Percentiles rank a stretch among this genome's conserved stretches.
Conservation (phyloP, 2,797 vertebrate species). For the Sebastes cheni region DNA sequence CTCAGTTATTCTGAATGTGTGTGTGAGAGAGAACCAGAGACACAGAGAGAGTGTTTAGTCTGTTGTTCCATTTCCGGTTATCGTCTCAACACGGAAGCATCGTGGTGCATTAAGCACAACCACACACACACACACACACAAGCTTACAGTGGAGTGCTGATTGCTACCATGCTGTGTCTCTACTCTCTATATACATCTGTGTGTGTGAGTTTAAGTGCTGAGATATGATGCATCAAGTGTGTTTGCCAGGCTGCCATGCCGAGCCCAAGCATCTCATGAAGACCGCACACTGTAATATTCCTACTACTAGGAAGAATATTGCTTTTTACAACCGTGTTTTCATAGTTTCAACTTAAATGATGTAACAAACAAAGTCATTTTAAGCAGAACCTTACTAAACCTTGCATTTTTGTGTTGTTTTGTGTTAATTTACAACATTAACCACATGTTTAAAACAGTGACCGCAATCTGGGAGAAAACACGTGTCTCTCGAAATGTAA, state of each 20-base stretch:
- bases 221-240: constrained; percentile 46
- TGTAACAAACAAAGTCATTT: accelerated
- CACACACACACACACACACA: constrained; percentile 28
- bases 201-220: constrained; percentile 48
- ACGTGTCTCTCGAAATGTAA: neutral
- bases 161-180: constrained; percentile 37
- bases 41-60: constrained; percentile 29
- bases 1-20: neutral
- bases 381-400: neutral
- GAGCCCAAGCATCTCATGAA: neutral
- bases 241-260: constrained; percentile 16
- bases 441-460: accelerated
- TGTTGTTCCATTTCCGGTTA: constrained; percentile 66
- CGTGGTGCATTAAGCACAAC: constrained; percentile 62
- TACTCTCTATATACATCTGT: constrained; percentile 4
- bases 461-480: neutral
- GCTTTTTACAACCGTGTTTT: neutral
- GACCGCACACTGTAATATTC: neutral
- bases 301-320: neutral
- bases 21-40: constrained; percentile 7
- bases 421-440: too few relatives aligned
- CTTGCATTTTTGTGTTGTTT: too few relatives aligned
- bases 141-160: constrained; percentile 37
- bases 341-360: neutral
- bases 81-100: constrained; percentile 58